Evolutionary conservation across 2,888 invertebrate genomes (phyloP), one percentile per base, ranked within the genome.

Genomic region (Lymantria monacha): DNA sequence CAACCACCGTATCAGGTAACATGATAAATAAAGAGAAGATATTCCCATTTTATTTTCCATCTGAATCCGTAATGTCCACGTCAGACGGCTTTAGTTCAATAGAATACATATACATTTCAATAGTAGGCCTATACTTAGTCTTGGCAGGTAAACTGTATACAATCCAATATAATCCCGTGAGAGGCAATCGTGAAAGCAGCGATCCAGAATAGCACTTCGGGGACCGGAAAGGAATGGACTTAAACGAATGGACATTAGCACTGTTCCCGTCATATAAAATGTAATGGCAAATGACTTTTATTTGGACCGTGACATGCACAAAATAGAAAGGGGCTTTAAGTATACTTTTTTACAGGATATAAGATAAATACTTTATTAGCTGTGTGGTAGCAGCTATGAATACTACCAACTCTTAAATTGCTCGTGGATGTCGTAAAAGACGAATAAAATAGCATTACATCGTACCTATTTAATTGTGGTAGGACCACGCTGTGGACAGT

Each of bases 241-340:
- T 64, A 63, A 55, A 56, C 56, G 53, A 62, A 61, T 59, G 57
- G 59, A 49, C 57, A 52, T 66, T 60, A 63, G 49, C 46, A 47
- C 38, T 48, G 50, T 49, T 49, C 55, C 53, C 54, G 52, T 56
- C 66, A 63, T 60, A 65, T 56, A 60, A 66, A 65, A 49, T 55
- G 56, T 60, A 60, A 64, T 54, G 51, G 47, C 50, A 59, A 38
- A 46, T 51, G 52, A 55, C 51, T 48, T 51, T 59, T 65, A 49
- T 49, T 55, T 46, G 43, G 44, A 33, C 30, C 11, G 37, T 36
- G 31, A 33, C 33, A 33, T 22, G 22, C 22, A 22, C 3, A 22
- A 22, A 22, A 22, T 22, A 22, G 22, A 22, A 22, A 22, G 22
- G 22, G 22, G 22, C 22, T 22, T 22, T 22, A 22, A 2, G 22